A percentile compares a stretch with the other conserved stretches of the same genome.
These are phyloP conservation scores for Aphelenchoides avenae DNA, from an alignment of 1,140 invertebrate genomes.

Conservation along the genomic window DNA sequence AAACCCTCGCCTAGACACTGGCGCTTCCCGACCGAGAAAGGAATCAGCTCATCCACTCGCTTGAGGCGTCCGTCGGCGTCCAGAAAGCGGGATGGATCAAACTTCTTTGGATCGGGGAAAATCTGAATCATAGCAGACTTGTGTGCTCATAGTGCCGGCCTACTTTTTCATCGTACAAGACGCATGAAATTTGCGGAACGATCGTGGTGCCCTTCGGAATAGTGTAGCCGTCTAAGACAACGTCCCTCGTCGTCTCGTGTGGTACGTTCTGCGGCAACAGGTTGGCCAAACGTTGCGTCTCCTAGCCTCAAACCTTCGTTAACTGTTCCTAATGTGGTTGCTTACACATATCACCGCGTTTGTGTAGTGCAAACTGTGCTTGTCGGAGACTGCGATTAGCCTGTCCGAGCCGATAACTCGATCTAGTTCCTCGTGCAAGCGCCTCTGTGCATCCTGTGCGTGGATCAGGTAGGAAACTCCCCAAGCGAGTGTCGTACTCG, in stretches of 20 bases:
- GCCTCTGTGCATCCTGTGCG: background rate
- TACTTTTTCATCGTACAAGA: constrained; percentile 30
- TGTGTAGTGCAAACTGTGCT: constrained; percentile 1
- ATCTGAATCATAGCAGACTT: too few species aligned
- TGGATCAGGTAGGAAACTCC: constrained; percentile 5
- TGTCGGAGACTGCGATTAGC: constrained; percentile 9
- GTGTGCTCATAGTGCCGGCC: too few species aligned
- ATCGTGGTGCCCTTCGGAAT: constrained; percentile 24
- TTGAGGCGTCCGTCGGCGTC: constrained; percentile 70
- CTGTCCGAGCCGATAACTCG: constrained; percentile 11
- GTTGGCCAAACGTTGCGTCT: constrained; percentile 20
- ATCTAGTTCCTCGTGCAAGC: background rate
- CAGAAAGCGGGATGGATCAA: constrained; percentile 76
- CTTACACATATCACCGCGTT: constrained; percentile 8
- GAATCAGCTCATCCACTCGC: constrained; percentile 80
- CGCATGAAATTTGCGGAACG: constrained; percentile 28
- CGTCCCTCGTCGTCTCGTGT: constrained; percentile 18
- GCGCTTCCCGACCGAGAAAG: constrained; percentile 73
- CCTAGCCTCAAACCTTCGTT: constrained; percentile 5
- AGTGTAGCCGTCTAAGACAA: constrained; percentile 10
- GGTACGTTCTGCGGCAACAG: constrained; percentile 25
- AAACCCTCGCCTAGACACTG: constrained; percentile 69
- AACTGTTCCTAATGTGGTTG: background rate
- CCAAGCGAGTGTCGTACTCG: background rate
- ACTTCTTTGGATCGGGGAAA: constrained; percentile 70